A percentile compares a stretch with the other conserved stretches of the same genome.
Evolutionary conservation across 1,140 invertebrate genomes (phyloP).

Genomic region (Orius insidiosus): DNA sequence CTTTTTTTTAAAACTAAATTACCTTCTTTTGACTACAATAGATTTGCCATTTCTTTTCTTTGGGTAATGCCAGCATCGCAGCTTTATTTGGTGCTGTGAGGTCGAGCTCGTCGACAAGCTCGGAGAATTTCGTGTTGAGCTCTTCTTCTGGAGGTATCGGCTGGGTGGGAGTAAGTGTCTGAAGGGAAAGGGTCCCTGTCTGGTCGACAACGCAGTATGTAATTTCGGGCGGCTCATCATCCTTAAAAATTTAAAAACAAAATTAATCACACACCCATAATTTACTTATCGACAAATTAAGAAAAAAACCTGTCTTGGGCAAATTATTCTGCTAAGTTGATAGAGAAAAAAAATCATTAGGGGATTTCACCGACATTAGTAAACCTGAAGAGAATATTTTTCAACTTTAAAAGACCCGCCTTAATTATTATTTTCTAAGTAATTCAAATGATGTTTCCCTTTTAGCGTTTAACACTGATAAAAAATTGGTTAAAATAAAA

Average conservation of each 20-base stretch:
- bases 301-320: no score
- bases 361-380: no score
- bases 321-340: no score
- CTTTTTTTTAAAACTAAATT: constrained; percentile 19
- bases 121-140: constrained; percentile 81
- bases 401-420: no score
- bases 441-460: no score
- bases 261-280: no score
- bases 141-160: constrained; percentile 87
- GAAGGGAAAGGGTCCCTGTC: constrained; percentile 63
- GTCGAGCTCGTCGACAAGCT: constrained; percentile 86
- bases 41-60: constrained; percentile 95
- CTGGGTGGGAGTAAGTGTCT: constrained; percentile 68
- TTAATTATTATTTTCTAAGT: no score
- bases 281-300: no score
- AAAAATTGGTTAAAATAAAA: no score
- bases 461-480: no score
- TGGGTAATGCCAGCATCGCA: constrained; percentile 76
- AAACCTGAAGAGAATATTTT: no score
- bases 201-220: constrained; percentile 78
- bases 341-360: no score
- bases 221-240: constrained; percentile 81
- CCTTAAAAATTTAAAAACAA: constrained; percentile 26
- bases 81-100: constrained; percentile 81
- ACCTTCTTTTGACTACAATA: constrained; percentile 77